Conservation (phyloP, 2,797 vertebrate genomes). For the Pempheris klunzingeri region DNA sequence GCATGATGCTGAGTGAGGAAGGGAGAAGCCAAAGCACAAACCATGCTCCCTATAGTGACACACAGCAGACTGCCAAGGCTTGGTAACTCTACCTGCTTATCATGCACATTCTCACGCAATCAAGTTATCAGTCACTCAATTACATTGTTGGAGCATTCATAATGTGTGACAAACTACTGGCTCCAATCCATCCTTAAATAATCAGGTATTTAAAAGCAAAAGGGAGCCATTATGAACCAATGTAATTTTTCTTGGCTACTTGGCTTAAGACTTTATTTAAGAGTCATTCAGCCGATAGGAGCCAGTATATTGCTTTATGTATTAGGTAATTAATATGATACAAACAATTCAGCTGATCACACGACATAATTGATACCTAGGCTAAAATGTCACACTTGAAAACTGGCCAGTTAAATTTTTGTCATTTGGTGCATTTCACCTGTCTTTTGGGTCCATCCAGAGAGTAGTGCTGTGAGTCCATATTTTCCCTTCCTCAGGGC, state of each 20-base stretch:
- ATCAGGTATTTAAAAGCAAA: conserved; percentile 1
- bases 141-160: conserved; percentile 28
- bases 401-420: not conserved
- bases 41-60: conserved; percentile 33
- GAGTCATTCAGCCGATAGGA: no score
- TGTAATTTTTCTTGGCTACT: not conserved
- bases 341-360: not conserved
- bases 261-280: not conserved
- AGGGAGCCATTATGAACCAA: not conserved
- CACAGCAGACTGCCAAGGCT: conserved; percentile 35
- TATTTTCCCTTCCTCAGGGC: conserved; percentile 72
- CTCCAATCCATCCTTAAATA: not conserved
- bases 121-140: conserved; percentile 40
- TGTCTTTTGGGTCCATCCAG: conserved; percentile 15
- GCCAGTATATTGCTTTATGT: not conserved
- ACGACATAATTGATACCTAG: not conserved
- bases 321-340: not conserved
- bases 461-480: conserved; percentile 49
- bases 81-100: conserved; percentile 52
- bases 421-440: conserved; percentile 21
- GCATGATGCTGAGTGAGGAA: conserved; percentile 71
- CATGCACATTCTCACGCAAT: conserved; percentile 44
- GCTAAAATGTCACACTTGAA: not conserved
- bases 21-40: conserved; percentile 31
- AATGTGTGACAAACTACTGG: conserved; percentile 23